Evolutionary conservation across 2,113 vertebrate species (phyloP).

Genomic region (Paramormyrops kingsleyae): DNA sequence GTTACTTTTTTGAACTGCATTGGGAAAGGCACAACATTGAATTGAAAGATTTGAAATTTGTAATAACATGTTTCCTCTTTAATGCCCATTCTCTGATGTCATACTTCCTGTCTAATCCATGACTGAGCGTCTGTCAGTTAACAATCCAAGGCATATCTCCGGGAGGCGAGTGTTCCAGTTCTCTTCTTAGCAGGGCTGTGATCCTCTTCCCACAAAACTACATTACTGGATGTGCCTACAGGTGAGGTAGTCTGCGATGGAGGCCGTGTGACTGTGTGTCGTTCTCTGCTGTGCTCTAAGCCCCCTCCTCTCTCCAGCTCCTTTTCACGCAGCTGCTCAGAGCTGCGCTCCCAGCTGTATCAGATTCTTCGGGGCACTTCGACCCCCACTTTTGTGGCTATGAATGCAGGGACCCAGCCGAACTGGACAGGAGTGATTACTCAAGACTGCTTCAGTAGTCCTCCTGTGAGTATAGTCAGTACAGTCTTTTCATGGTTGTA

Average conservation of each 20-base stretch:
- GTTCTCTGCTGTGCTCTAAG: background rate
- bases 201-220: constrained; percentile 55
- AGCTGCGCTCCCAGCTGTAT: constrained; percentile 50
- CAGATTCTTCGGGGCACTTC: constrained; percentile 41
- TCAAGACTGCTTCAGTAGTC: constrained; percentile 42
- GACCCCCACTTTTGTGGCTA: constrained; percentile 50
- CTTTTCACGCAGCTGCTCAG: constrained; percentile 37
- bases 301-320: constrained; percentile 40
- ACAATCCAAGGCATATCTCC: constrained; percentile 39
- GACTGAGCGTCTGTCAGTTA: constrained; percentile 41
- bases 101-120: constrained; percentile 34
- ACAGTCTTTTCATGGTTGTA: background rate
- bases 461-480: constrained; percentile 35
- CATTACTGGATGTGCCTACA: constrained; percentile 57
- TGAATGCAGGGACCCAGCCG: constrained; percentile 49
- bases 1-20: background rate
- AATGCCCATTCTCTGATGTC: background rate
- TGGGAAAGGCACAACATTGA: background rate
- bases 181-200: constrained; percentile 23
- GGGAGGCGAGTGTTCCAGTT: constrained; percentile 45
- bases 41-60: background rate
- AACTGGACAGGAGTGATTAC: constrained; percentile 49
- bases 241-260: constrained; percentile 33
- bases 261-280: background rate
- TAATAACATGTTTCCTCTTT: background rate